Base-by-base conservation (phyloP, 1,140 invertebrate species). In the Melitaea cinxia region DNA sequence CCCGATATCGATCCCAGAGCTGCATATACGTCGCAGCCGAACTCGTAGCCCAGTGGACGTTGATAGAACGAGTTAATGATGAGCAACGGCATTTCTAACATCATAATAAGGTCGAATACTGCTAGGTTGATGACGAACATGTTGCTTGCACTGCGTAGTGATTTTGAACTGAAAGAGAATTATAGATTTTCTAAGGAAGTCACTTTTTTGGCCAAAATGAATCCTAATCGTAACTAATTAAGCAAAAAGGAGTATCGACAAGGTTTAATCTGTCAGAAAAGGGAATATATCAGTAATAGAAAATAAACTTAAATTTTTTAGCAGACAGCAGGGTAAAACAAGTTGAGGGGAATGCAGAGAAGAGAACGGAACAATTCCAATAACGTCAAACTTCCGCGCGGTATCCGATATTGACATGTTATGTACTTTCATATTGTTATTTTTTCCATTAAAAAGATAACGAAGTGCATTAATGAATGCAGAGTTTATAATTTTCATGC, bases 121-220 rank as follows among this genome's bases (percentile, higher is more conserved):
- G 96, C 95, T 68, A 96, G 87, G 88, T 96, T 96, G 12, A 96
- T 92, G 0, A 96, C 93, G 58, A 96, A 94, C 87, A 96, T 93
- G 84, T 97, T 97, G 30, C 95, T 96, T 0, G 96, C 93, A 4
- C 95, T 96, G 21, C 95, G 92, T 39, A 97, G 83, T 14, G 92
- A 93, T 80, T 95, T 96, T 0, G 95, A 94, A 47, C 94, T 94
- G 79, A 2, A 90, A 85, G 33, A 69, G 21, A 60, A 68, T n/a
- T n/a, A n/a, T n/a, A n/a, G n/a, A n/a, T n/a, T n/a, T n/a, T n/a
- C n/a, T n/a, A n/a, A n/a, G n/a, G n/a, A n/a, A n/a, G n/a, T n/a
- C n/a, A 49, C 4, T 24, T n/a, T 21, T 15, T 19, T 59, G 15
- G 28, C 10, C 19, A 33, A 54, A 35, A 30, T 12, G 15, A 1